Evolutionary conservation across 2,113 vertebrate species (phyloP), one percentile per base, ranked within the genome.

Genomic region (Spizaetus ornatus): DNA sequence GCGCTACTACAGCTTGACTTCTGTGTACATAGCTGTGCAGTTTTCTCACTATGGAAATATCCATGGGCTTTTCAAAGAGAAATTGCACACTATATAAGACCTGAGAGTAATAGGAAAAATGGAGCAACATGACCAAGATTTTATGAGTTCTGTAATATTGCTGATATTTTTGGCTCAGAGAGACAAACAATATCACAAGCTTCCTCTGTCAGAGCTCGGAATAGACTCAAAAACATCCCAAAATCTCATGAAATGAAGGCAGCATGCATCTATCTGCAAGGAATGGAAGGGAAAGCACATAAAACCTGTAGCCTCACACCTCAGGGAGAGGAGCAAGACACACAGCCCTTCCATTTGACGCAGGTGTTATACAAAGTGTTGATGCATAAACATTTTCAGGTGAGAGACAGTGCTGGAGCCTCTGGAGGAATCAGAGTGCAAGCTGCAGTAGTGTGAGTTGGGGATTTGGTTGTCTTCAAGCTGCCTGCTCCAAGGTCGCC

Each of bases 361-460:
- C 20, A 43, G 38, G 10, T 1, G 0, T 34, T 77, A 40, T 2
- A 70, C 17, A 15, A 87, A 80, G 16, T 27, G 27, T 38, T 63
- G 45, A 85, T 61, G 21, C 38, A 71, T 12, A 62, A 81, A 63
- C 11, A 71, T 88, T 89, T 91, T 85, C 34, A 21, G 2, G 0
- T 36, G 16, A 53, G 15, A 82, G 20, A 50, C 6, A 22, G 7
- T 34, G 36, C 15, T 3, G 20, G 71, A 86, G 27, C 19, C n/a
- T 55, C 7, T 6, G 10, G 48, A 80, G 19, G 32, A 88, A 48
- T 56, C 19, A 65, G 14, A 65, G 8, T 38, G 22, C 47, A 59
- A 89, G 32, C 2, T 0, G 0, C 40, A 65, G 16, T 7, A 48
- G 12, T 0, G 1, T 65, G 23, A 78, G 26, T 4, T 61, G 34